A percentile compares a stretch with the other conserved stretches of the same genome.
Evolutionary conservation across 2,113 vertebrate species (phyloP).

Genomic region (Vidua macroura): DNA sequence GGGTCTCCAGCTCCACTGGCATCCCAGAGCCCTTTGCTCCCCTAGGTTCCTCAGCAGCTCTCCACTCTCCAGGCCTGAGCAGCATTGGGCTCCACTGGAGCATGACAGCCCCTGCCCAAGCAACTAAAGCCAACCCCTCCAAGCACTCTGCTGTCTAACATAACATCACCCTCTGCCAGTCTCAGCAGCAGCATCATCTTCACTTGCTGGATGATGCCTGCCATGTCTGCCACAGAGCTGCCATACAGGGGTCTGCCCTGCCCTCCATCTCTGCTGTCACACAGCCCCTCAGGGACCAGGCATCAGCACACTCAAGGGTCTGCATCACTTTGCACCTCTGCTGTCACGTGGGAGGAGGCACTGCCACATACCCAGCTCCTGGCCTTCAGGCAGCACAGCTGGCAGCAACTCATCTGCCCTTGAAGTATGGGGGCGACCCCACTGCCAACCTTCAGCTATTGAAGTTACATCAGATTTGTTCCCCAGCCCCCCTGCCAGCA

Average conservation of each 20-base stretch:
- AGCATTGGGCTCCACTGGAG: not conserved
- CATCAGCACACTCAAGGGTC: not conserved
- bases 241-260: not conserved
- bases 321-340: not conserved
- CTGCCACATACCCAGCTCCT: not conserved
- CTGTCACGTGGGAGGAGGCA: not conserved
- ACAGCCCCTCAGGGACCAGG: not conserved
- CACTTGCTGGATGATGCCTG: not conserved
- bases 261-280: not conserved
- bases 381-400: not conserved
- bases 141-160: not conserved
- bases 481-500: not conserved
- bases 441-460: not conserved
- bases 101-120: not conserved
- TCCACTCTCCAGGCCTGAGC: not conserved
- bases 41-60: not conserved
- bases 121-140: not conserved
- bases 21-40: not conserved
- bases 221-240: not conserved
- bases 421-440: rapidly evolving
- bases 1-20: not conserved
- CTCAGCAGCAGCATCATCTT: not conserved
- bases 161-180: not conserved
- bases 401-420: not conserved
- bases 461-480: not conserved